A percentile compares a stretch with the other conserved stretches of the same genome.
phyloP scores from a whole-genome alignment of 2,888 invertebrate genomes.

The Tiliacea aurago region DNA sequence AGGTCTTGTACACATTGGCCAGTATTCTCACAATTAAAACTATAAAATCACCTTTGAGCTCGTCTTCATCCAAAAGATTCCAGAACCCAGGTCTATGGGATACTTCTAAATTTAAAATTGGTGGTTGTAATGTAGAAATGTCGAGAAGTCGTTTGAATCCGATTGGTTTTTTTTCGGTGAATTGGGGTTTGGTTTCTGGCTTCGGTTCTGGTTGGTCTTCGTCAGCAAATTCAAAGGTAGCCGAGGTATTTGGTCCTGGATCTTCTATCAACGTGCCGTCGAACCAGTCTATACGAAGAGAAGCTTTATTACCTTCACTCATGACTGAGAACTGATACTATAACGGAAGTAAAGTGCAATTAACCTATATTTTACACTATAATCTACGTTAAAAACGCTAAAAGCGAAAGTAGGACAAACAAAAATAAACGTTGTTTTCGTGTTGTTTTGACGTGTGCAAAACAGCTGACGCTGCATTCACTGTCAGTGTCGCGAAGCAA shows the following conservation, averaged over 20 bases:
- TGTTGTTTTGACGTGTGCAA: constrained; percentile 24
- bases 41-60: constrained; percentile 86
- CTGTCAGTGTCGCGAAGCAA: constrained; percentile 35
- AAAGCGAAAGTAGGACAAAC: constrained; percentile 50
- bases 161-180: constrained; percentile 83
- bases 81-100: constrained; percentile 85
- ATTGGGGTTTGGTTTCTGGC: constrained; percentile 67
- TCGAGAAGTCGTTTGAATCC: constrained; percentile 86
- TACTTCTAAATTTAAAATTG: constrained; percentile 83
- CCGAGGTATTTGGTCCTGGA: constrained; percentile 61
- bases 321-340: constrained; percentile 64
- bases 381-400: constrained; percentile 30
- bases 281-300: constrained; percentile 87
- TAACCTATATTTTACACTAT: constrained; percentile 11
- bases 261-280: constrained; percentile 86
- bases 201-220: constrained; percentile 74
- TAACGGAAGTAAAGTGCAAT: constrained; percentile 9
- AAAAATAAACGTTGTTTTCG: constrained; percentile 57
- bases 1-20: constrained; percentile 79
- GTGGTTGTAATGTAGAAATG: constrained; percentile 81
- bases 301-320: constrained; percentile 77
- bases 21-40: constrained; percentile 86
- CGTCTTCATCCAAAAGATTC: constrained; percentile 80
- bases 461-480: constrained; percentile 50
- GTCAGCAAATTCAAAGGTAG: constrained; percentile 73